A percentile compares a stretch with the other conserved stretches of the same genome.
Conservation (phyloP, 2,797 vertebrate genomes). For the Gymnothorax javanicus region DNA sequence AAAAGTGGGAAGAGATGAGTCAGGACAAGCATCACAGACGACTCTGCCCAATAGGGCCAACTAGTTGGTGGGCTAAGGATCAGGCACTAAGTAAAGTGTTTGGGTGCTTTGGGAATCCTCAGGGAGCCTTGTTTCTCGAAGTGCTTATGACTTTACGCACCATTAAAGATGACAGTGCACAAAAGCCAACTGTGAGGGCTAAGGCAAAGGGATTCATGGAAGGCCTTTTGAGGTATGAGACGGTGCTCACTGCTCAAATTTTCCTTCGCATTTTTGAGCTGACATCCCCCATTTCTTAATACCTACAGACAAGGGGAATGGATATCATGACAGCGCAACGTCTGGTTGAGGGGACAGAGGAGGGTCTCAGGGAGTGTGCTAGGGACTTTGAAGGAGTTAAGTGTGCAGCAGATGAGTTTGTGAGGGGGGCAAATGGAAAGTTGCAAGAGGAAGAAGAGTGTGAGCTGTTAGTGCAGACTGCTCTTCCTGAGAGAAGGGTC, state of each 20-base stretch:
- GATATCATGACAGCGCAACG: slow-evolving; percentile 36
- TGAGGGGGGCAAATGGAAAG: slow-evolving; percentile 19
- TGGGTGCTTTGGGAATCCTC: slow-evolving; percentile 36
- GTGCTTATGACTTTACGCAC: slow-evolving; percentile 30
- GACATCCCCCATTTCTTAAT: slow-evolving; percentile 44
- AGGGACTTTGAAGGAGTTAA: slow-evolving; percentile 33
- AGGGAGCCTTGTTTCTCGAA: slow-evolving; percentile 31
- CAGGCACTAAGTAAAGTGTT: slow-evolving; percentile 38
- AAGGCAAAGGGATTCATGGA: slow-evolving; percentile 31
- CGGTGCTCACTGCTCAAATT: slow-evolving; percentile 27
- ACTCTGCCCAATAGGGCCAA: slow-evolving; percentile 35
- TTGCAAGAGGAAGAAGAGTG: neutral
- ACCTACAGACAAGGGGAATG: slow-evolving; percentile 28
- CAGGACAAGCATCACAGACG: slow-evolving; percentile 31
- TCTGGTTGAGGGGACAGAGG: slow-evolving; percentile 35
- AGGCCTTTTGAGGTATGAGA: slow-evolving; percentile 31
- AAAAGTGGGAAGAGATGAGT: too few relatives aligned
- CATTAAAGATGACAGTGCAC: neutral
- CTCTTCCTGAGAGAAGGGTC: too few relatives aligned
- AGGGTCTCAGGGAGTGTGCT: slow-evolving; percentile 25
- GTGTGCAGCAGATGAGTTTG: slow-evolving; percentile 28
- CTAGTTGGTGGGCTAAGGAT: slow-evolving; percentile 44
- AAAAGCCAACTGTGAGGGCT: slow-evolving; percentile 25
- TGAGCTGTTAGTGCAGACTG: too few relatives aligned
- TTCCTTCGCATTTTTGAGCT: slow-evolving; percentile 19